Conservation (phyloP, 1,140 invertebrate genomes). For the Pseudomyrmex dendroicus region DNA sequence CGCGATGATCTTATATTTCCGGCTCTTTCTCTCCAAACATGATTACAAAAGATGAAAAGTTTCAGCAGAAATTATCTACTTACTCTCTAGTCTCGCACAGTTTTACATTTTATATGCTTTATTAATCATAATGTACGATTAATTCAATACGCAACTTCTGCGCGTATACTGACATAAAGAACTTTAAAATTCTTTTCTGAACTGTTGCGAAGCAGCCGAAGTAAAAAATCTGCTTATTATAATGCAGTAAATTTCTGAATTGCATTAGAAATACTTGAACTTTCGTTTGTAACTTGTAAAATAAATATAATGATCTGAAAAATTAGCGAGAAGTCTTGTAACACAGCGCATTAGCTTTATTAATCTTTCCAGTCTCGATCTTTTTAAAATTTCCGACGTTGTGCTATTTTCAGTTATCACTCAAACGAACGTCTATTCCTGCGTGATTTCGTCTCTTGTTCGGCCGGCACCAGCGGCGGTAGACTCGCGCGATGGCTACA, state of each 20-base stretch:
- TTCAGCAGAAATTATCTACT: not conserved
- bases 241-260: not conserved
- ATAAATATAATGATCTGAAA: not conserved
- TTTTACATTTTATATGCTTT: constrained; percentile 7
- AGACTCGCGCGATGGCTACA: constrained; percentile 97
- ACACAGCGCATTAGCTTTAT: too few relatives aligned
- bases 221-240: not conserved
- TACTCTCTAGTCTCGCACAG: not conserved
- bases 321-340: not conserved
- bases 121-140: constrained; percentile 23
- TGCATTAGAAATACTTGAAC: too few relatives aligned
- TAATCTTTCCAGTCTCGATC: not conserved
- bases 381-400: constrained; percentile 2
- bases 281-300: too few relatives aligned
- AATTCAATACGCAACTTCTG: not conserved
- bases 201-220: not conserved
- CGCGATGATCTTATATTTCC: not conserved
- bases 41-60: constrained; percentile 19
- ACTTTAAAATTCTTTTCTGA: not conserved
- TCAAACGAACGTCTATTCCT: constrained; percentile 97
- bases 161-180: constrained; percentile 20
- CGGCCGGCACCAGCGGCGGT: constrained; percentile 94
- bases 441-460: constrained; percentile 95
- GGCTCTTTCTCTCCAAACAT: not conserved
- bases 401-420: constrained; percentile 87